These are phyloP conservation scores for Odontophorus gujanensis DNA, from an alignment of 2,113 vertebrate genomes.

Conservation along the genomic window DNA sequence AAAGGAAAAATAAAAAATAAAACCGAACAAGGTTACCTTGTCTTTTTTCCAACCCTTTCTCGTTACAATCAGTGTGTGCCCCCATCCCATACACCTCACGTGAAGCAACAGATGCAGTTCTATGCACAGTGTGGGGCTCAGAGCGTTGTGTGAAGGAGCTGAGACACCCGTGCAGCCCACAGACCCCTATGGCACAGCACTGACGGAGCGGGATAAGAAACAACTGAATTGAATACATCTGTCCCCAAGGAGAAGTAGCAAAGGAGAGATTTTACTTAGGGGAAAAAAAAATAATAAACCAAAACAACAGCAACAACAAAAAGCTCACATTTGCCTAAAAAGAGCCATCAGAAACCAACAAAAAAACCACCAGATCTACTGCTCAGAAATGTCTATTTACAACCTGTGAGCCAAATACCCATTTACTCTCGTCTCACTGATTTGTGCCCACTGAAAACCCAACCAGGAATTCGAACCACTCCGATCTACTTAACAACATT, in stretches of 20 bases:
- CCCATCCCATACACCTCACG: neutral
- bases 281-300: neutral
- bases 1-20: neutral
- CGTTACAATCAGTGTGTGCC: neutral
- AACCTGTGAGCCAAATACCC: neutral
- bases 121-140: neutral
- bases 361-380: neutral
- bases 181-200: neutral
- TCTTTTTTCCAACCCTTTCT: neutral
- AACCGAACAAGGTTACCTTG: neutral
- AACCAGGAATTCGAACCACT: neutral
- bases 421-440: neutral
- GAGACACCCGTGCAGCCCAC: neutral
- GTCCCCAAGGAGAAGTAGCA: neutral
- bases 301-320: neutral
- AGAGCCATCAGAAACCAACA: neutral
- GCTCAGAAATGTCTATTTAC: slow-evolving; percentile 45
- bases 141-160: neutral
- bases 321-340: neutral
- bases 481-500: neutral
- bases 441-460: neutral
- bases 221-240: neutral
- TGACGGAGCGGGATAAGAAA: neutral
- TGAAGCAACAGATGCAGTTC: neutral
- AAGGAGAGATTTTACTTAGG: neutral